Evolutionary conservation across 2,797 vertebrate species (phyloP), one percentile per base, ranked within the genome.

Genomic region (Intellagama lesueurii): DNA sequence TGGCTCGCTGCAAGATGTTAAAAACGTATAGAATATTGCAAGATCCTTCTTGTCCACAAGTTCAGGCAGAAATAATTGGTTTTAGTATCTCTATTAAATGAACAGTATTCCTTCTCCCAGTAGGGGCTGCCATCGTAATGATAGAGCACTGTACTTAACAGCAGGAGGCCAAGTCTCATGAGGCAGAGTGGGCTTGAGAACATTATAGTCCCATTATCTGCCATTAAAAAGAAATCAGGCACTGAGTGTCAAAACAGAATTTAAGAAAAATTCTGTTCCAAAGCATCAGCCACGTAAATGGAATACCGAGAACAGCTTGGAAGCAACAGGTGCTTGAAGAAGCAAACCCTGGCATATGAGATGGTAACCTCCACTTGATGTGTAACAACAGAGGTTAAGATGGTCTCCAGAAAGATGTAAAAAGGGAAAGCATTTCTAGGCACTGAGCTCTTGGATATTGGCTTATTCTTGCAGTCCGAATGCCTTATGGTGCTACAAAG

Each of bases 221-320:
- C 40, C 81, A 87, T 87, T 84, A 90, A 87, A 87, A 87, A 87
- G 76, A 90, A 85, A 87, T 87, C 81, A 84, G 40, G 82, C n/a
- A 78, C 82, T 79, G 32, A 86, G 40, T 40, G 85, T 86, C 79
- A 87, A 86, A 90, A 90, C 79, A 90, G 79, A 60, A 83, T 77
- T 56, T 86, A 90, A 90, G 84, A 90, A 82, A 77, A 86, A 87
- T 81, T 87, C 66, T 22, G 32, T 87, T 76, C 64, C 70, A 90
- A 86, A 69, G 84, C 84, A 82, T 81, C 70, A 69, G 32, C 19
- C 70, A 69, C 35, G 44, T 86, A 90, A 76, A 56, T 30, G 35
- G 79, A 82, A 83, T 83, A 30, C 30, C 26, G 80, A 83, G 40
- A 68, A 24, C 26, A 8, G 35, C 26, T 72, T 56, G 24, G n/a